Evolutionary conservation across 2,797 vertebrate genomes (phyloP), one percentile per base, ranked within the genome.

Genomic region (Pelodytes ibericus): DNA sequence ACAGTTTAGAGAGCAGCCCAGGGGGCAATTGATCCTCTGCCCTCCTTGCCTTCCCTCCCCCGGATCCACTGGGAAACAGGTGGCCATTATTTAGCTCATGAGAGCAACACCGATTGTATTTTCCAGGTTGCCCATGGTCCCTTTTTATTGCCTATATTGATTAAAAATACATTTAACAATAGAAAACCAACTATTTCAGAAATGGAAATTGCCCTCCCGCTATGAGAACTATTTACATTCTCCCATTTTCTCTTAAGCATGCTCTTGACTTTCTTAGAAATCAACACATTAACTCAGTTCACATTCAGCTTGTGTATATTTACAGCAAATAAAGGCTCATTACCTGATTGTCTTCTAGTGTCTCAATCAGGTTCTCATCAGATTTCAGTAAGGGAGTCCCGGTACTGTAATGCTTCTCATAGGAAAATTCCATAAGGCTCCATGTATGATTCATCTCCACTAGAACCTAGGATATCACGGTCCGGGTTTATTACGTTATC

Each of bases 341-440:
- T 64, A 92, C 89, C 88, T 92, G 92, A 81, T 92, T 91, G 79
- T 93, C 90, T 82, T 94, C 91, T 62, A 92, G 81, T 0, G 90
- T 94, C 80, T 95, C 94, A 7, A 94, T 94, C 16, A 94, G 87
- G 80, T 89, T 94, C 82, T 94, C 91, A 75, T 94, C 90, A 29
- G 93, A 88, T 85, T 92, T 92, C 26, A 92, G 88, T 58, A 94
- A 85, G 29, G 87, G 90, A 24, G 69, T 91, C 80, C 86, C 86
- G 33, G 87, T 90, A 77, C 80, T 82, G 57, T 47, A 57, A 39
- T 90, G 88, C 56, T 80, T 88, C 84, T 93, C 90, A 56, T 94
- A 93, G 5, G 87, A 92, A 73, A 91, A 81, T 0, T 85, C 89
- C 87, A 86, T 92, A 51, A 88, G 60, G 61, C 89, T 89, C 92